Conservation (phyloP, 2,888 invertebrate species). For the Diabrotica balteata region DNA sequence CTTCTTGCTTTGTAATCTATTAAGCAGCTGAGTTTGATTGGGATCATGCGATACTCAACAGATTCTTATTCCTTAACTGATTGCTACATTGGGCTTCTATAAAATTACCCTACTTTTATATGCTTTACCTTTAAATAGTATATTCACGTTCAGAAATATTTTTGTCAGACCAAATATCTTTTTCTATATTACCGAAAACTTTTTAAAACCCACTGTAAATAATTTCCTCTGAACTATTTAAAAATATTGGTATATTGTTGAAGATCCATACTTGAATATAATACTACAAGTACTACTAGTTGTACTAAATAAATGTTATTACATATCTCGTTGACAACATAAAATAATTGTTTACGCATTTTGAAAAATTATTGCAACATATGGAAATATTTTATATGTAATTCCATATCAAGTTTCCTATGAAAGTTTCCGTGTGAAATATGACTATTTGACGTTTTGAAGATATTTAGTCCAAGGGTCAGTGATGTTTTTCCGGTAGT, state of each 20-base stretch:
- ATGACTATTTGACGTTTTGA: slow-evolving; percentile 39
- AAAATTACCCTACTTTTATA: no score
- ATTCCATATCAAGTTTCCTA: slow-evolving; percentile 45
- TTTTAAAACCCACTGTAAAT: neutral
- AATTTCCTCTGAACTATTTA: slow-evolving; percentile 17
- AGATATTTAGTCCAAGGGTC: slow-evolving; percentile 29
- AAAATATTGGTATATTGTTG: slow-evolving; percentile 20
- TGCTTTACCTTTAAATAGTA: no score
- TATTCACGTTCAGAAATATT: no score
- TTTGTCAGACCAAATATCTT: no score
- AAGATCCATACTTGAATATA: slow-evolving; percentile 16
- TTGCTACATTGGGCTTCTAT: no score
- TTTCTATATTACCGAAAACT: no score
- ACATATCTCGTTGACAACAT: slow-evolving; percentile 53
- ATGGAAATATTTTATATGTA: slow-evolving; percentile 43
- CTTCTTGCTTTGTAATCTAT: no score
- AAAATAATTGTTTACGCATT: slow-evolving; percentile 38
- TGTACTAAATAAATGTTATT: slow-evolving; percentile 54
- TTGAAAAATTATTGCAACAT: slow-evolving; percentile 34
- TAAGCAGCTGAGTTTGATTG: no score
- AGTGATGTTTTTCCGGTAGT: neutral
- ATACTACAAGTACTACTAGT: slow-evolving; percentile 18
- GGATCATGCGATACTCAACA: no score
- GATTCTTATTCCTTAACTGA: no score
- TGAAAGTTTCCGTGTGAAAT: slow-evolving; percentile 35